Base-by-base conservation (phyloP, 2,888 invertebrate species). In the Thereva unica region DNA sequence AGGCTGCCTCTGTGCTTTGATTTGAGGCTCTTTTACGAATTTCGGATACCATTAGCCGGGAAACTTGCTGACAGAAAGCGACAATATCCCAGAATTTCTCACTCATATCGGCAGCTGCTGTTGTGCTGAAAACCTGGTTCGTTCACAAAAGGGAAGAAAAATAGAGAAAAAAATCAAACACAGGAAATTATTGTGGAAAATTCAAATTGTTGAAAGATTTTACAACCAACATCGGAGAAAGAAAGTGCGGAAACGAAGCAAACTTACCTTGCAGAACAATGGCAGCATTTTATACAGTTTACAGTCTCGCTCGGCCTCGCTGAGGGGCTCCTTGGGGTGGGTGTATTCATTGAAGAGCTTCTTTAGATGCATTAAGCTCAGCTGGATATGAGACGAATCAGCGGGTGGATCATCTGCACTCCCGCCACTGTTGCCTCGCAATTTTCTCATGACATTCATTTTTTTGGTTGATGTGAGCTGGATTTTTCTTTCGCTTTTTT, bases 201-300 rank as follows among this genome's bases (percentile, higher is more conserved):
- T 42, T 42, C 42, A 42, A 42, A 42, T 8, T 9, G 8, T 42
- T 42, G n/a, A 44, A 44, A 44, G 10, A 44, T 44, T n/a, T 10
- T 9, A 42, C 8, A 42, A 8, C 7, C 42, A 42, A 42, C 9
- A 44, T 44, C 2, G 23, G 1, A 23, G 2, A 23, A 23, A 23
- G 23, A 23, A 23, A 23, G 23, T 23, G 2, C 23, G 23, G 23
- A 23, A 23, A 23, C 23, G 23, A 23, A 23, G 2, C 23, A 23
- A 23, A 23, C 75, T 75, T 84, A 95, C 96, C 88, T 97, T 97
- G 84, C 96, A 97, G 83, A 98, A 98, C 45, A 98, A 84, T 65
- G 98, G 98, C 78, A 99, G 84, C 95, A 99, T 96, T 80, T 95
- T 95, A 82, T 97, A 97, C 9, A 98, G 85, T 81, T 95, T 95